Percentiles rank a stretch among this genome's conserved stretches.
Evolutionary conservation across 2,888 invertebrate genomes (phyloP).

Genomic region (Caenorhabditis sulstoni): DNA sequence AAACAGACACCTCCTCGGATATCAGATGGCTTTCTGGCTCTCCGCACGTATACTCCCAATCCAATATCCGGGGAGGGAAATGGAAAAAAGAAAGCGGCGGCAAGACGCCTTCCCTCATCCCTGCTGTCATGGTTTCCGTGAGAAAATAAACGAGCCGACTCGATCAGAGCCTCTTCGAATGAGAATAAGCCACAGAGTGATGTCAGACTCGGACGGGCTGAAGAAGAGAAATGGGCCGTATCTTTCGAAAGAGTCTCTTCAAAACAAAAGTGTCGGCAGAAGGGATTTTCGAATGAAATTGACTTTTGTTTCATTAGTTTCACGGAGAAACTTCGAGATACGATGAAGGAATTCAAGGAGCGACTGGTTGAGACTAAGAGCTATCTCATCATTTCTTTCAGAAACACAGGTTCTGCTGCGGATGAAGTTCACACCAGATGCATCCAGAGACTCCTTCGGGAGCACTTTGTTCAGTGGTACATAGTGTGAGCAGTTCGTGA

Average conservation of each 20-base stretch:
- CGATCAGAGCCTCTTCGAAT: conserved; percentile 15
- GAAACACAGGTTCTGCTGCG: too few species aligned
- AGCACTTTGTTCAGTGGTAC: too few species aligned
- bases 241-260: not conserved
- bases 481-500: too few species aligned
- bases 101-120: conserved; percentile 18
- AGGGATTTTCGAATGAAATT: not conserved
- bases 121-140: conserved; percentile 62
- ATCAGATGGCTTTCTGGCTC: conserved; percentile 46
- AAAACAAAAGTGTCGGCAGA: not conserved
- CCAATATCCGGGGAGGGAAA: conserved; percentile 34
- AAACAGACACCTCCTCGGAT: conserved; percentile 53
- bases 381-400: too few species aligned
- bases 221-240: conserved; percentile 33
- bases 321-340: too few species aligned
- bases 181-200: conserved; percentile 22
- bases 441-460: too few species aligned
- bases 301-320: too few species aligned
- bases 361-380: too few species aligned
- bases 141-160: conserved; percentile 51
- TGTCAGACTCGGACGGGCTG: conserved; percentile 32
- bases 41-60: conserved; percentile 50
- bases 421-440: too few species aligned
- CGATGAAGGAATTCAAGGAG: too few species aligned
- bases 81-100: conserved; percentile 10